Evolutionary conservation across 2,888 invertebrate genomes (phyloP), one percentile per base, ranked within the genome.

Genomic region (Drosophila prolongata): DNA sequence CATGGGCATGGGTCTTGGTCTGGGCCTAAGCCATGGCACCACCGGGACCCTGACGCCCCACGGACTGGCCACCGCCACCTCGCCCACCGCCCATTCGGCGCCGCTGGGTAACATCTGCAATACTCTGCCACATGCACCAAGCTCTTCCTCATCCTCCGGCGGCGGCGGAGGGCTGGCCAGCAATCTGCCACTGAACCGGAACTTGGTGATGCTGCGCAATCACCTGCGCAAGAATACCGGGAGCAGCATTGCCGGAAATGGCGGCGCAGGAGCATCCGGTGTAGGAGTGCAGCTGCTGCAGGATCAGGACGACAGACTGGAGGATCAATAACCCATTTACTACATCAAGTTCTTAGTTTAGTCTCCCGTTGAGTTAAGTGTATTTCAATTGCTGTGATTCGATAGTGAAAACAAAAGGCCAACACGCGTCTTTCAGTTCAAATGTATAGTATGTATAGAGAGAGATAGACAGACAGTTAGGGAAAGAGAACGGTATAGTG

Each of bases 131-230:
- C 91, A 91, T 72, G 77, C 89, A 44, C 87, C 89, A 49, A 84
- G 89, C 68, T 82, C 87, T 4, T 24, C 19, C 2, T 19, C 19
- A 0, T 19, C 19, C 19, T 77, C 88, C 1, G 64, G 83, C 44
- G 69, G 77, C 71, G 59, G 77, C 72, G 59, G 77, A 16, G 37
- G 24, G 24, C 24, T 57, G 58, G 76, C 89, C 73, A 90, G 87
- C 65, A 91, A 91, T 79, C 78, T 91, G 75, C 91, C 91, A 57
- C 79, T 92, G 58, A 92, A 90, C 78, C 90, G 92, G 53, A 92
- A 92, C 75, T 87, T 90, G 75, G 92, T 92, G 64, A 92, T 92
- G 87, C 79, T 92, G 58, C 83, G 92, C 49, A 92, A 92, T 80
- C 92, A 92, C 77, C 85, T 92, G 83, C 90, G 92, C 44, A 92